Evolutionary conservation across 2,888 invertebrate genomes (phyloP), one percentile per base, ranked within the genome.

Genomic region (Hyppa rectilinea): DNA sequence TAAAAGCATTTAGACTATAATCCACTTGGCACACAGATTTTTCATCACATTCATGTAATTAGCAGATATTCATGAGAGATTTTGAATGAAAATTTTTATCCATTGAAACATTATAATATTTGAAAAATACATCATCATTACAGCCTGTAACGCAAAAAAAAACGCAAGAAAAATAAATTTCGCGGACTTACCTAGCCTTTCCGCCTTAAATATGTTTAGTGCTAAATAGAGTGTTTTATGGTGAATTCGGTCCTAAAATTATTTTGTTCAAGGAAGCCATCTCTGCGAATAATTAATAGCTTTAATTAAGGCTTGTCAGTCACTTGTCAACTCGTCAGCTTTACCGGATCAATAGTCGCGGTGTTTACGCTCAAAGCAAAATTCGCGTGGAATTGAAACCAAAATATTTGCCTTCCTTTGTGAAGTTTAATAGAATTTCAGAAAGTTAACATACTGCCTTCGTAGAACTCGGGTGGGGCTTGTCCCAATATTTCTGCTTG

Each of bases 291-390:
- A 59, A 63, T 69, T 34, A 55, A 36, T 12, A 9, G 2, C 3
- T 49, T 56, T 60, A 53, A 65, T 64, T 58, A 75, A 49, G 43
- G 34, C 10, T 12, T 58, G 50, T 58, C 60, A 71, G 36, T 71
- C 20, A 43, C 14, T 52, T 50, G 29, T 60, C 59, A 60, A 60
- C 53, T 26, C 26, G 59, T 12, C 29, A 23, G 20, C 38, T 34
- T 23, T 26, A 38, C 36, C 10, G 29, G 58, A 75, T 65, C 60
- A 75, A 75, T 61, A 52, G 38, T 20, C 29, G 12, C 23, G 23
- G 29, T 66, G 36, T 63, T 60, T 55, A 40, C 6, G 12, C 20
- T 49, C 40, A 38, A 67, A 38, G 36, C 29, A 29, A 36, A 31
- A 60, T 14, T 34, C 47, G 4, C 12, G 23, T 49, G 38, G 12